These are phyloP conservation scores for Eurytoma californica DNA, from an alignment of 2,888 invertebrate genomes.

Conservation along the genomic window DNA sequence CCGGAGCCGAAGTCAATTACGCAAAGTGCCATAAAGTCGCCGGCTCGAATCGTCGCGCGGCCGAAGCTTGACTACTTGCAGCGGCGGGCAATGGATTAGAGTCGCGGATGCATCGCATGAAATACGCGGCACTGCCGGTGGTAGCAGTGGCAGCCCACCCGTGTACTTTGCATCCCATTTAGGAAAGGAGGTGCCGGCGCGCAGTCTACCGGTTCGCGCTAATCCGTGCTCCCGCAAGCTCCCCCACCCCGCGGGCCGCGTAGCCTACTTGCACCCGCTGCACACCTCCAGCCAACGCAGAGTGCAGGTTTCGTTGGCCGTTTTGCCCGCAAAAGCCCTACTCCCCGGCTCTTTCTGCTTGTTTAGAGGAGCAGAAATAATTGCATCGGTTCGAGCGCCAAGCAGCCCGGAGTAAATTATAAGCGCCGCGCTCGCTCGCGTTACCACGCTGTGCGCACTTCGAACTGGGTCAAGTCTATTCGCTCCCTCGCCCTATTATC, in stretches of 20 bases:
- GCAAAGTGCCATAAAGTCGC: conserved; percentile 64
- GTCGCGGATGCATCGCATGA: conserved; percentile 64
- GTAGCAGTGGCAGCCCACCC: background rate
- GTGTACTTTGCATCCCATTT: conserved; percentile 66
- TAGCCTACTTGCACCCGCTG: conserved; percentile 3
- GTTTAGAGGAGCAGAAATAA: conserved; percentile 26
- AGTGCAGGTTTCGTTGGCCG: conserved; percentile 6
- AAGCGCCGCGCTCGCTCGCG: conserved; percentile 25
- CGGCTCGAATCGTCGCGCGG: conserved; percentile 66
- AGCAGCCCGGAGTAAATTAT: conserved; percentile 24
- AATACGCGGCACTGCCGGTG: conserved; percentile 56
- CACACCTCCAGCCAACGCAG: background rate
- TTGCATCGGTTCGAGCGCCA: conserved; percentile 23
- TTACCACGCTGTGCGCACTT: conserved; percentile 20
- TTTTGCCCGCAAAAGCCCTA: conserved; percentile 9
- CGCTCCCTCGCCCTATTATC: conserved; percentile 22
- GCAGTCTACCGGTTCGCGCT: conserved; percentile 58
- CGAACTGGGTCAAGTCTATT: conserved; percentile 39
- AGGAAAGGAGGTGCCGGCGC: conserved; percentile 38
- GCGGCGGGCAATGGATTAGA: conserved; percentile 65
- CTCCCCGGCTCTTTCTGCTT: conserved; percentile 5
- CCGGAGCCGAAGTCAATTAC: conserved; percentile 63
- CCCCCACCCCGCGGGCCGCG: background rate
- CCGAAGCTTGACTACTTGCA: conserved; percentile 66
- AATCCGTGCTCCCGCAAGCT: conserved; percentile 59